Percentiles rank a stretch among this genome's conserved stretches.
These are phyloP conservation scores for Drosophila paranaensis DNA, from an alignment of 2,888 invertebrate species.

Conservation along the genomic window DNA sequence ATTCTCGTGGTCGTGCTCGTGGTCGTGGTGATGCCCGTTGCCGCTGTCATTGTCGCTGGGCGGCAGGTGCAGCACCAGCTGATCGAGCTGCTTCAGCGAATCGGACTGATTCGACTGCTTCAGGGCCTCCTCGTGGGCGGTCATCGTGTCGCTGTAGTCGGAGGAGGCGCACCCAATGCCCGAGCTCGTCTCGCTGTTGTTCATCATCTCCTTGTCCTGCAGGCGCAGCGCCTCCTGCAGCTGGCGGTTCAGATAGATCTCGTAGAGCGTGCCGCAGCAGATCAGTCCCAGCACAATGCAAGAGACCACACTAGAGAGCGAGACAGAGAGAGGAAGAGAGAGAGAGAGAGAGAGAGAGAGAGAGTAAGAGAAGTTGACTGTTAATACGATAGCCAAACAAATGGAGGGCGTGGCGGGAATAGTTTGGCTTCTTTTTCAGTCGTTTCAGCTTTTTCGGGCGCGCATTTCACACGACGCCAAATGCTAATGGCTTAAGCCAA, in stretches of 20 bases:
- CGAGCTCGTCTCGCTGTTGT: conserved; percentile 84
- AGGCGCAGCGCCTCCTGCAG: conserved; percentile 79
- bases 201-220: conserved; percentile 84
- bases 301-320: conserved; percentile 86
- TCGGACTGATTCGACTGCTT: conserved; percentile 62
- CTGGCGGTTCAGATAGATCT: conserved; percentile 85
- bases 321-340: too few species aligned
- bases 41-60: conserved; percentile 84
- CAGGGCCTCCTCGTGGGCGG: conserved; percentile 70
- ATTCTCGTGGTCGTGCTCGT: conserved; percentile 28
- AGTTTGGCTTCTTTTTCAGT: conserved; percentile 60
- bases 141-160: conserved; percentile 84
- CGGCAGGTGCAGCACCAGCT: conserved; percentile 84
- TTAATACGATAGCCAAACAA: conserved; percentile 45
- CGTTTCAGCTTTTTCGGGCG: conserved; percentile 5
- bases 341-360: conserved; percentile 16
- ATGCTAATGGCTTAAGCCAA: conserved; percentile 60
- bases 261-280: conserved; percentile 89
- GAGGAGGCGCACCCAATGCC: conserved; percentile 85
- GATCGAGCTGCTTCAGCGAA: conserved; percentile 81
- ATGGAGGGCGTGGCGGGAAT: conserved; percentile 26
- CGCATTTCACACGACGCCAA: conserved; percentile 49
- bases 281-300: conserved; percentile 86
- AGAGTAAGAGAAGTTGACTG: conserved; percentile 9
- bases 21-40: conserved; percentile 53